Conservation (phyloP, 2,113 vertebrate genomes). For the Oxyura jamaicensis region DNA sequence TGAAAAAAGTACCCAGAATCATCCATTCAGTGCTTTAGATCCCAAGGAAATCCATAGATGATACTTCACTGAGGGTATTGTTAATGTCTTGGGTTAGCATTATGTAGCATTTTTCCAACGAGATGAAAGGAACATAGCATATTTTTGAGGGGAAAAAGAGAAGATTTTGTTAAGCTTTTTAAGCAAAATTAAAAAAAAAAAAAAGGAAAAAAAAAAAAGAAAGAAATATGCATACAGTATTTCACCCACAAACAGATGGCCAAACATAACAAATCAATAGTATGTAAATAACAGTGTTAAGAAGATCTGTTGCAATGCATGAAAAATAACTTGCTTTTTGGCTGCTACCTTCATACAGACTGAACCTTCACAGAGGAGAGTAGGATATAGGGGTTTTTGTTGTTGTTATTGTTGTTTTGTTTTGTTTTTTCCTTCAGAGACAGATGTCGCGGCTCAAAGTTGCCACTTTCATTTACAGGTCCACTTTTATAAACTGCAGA, state of each 20-base stretch:
- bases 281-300: constrained; percentile 71
- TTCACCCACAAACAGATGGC: constrained; percentile 75
- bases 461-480: constrained; percentile 38
- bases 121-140: background rate
- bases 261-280: constrained; percentile 74
- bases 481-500: background rate
- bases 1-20: background rate
- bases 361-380: constrained; percentile 25
- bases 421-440: background rate
- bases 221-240: constrained; percentile 34
- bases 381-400: constrained; percentile 29
- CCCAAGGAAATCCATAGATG: background rate
- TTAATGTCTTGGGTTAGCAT: background rate
- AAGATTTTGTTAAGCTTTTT: constrained; percentile 51
- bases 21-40: background rate
- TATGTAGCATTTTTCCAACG: background rate
- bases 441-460: constrained; percentile 23
- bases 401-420: too few species aligned
- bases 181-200: constrained; percentile 1
- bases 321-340: constrained; percentile 66
- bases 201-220: constrained; percentile 47
- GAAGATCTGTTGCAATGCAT: constrained; percentile 45
- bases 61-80: background rate
- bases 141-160: background rate
- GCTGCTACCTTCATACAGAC: constrained; percentile 36